A percentile compares a stretch with the other conserved stretches of the same genome.
These are phyloP conservation scores for Alouatta palliata DNA, from an alignment of 2,113 vertebrate genomes.

Conservation along the genomic window DNA sequence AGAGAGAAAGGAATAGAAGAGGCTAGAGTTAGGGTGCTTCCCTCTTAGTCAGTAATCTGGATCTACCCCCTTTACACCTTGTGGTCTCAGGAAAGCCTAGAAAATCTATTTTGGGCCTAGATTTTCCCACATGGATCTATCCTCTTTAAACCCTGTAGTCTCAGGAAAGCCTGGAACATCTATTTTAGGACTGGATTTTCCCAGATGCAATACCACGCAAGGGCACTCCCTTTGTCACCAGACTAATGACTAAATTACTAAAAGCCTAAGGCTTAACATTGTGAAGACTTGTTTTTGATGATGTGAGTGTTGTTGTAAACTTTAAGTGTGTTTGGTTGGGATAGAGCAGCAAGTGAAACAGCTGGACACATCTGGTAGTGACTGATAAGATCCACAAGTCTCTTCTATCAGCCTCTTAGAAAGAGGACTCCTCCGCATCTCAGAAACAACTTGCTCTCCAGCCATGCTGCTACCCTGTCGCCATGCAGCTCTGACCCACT, in stretches of 20 bases:
- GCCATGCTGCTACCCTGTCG: not conserved
- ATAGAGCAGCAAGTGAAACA: conserved; percentile 16
- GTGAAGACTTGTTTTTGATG: conserved; percentile 60
- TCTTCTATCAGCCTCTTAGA: not conserved
- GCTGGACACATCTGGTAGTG: conserved; percentile 60
- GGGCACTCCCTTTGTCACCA: not conserved
- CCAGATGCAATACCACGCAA: not conserved
- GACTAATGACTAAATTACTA: conserved; percentile 4
- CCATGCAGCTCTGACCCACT: not conserved
- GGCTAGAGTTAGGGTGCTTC: not conserved
- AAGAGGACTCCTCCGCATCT: not conserved
- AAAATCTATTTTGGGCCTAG: not conserved
- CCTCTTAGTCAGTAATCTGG: not conserved
- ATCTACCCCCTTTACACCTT: not conserved
- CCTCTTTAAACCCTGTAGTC: not conserved
- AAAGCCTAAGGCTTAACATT: conserved; percentile 21
- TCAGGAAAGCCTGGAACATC: not conserved
- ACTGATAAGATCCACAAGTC: not conserved
- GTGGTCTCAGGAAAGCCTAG: not conserved
- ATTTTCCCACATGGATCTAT: not conserved
- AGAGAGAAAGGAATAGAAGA: not conserved
- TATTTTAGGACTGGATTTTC: not conserved
- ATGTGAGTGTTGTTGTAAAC: conserved; percentile 64
- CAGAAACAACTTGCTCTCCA: not conserved
- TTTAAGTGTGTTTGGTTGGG: conserved; percentile 32